A percentile compares a stretch with the other conserved stretches of the same genome.
Evolutionary conservation across 2,888 invertebrate species (phyloP).

Genomic region (Shargacucullia verbasci): DNA sequence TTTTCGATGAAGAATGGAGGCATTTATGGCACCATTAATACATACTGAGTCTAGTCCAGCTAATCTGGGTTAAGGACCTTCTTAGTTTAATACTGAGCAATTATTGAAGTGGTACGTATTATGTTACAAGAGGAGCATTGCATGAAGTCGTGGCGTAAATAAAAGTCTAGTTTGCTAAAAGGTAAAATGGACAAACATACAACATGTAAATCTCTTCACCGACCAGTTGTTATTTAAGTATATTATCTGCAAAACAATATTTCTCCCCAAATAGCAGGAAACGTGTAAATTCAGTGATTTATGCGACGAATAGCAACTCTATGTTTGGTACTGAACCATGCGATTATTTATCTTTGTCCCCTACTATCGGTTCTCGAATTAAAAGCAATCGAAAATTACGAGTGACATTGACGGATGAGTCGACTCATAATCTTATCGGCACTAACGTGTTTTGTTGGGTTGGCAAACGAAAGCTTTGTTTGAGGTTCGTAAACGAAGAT

Average conservation of each 20-base stretch:
- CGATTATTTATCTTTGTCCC: constrained; percentile 65
- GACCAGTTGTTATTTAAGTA: constrained; percentile 22
- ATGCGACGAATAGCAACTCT: constrained; percentile 67
- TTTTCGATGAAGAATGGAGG: too few relatives aligned
- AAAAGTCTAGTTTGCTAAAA: too few relatives aligned
- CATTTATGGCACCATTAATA: too few relatives aligned
- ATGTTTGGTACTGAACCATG: constrained; percentile 55
- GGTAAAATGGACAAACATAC: background rate
- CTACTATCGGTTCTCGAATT: constrained; percentile 50
- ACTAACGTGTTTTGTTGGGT: constrained; percentile 31
- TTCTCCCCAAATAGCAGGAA: constrained; percentile 54
- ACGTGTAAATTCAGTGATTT: constrained; percentile 72
- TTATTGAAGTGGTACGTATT: too few relatives aligned
- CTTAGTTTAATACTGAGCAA: too few relatives aligned
- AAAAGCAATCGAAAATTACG: constrained; percentile 34
- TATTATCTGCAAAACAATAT: constrained; percentile 43
- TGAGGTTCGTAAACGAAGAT: constrained; percentile 29
- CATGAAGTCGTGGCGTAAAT: too few relatives aligned
- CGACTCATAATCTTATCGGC: constrained; percentile 29
- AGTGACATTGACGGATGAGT: constrained; percentile 39
- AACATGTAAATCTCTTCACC: constrained; percentile 9
- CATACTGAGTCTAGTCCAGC: too few relatives aligned
- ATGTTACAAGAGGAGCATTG: too few relatives aligned
- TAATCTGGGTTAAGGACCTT: too few relatives aligned
- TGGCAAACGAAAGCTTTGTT: constrained; percentile 33